Conservation (phyloP, 92 coral and sea anemone genomes). For the Blastomussa wellsi region DNA sequence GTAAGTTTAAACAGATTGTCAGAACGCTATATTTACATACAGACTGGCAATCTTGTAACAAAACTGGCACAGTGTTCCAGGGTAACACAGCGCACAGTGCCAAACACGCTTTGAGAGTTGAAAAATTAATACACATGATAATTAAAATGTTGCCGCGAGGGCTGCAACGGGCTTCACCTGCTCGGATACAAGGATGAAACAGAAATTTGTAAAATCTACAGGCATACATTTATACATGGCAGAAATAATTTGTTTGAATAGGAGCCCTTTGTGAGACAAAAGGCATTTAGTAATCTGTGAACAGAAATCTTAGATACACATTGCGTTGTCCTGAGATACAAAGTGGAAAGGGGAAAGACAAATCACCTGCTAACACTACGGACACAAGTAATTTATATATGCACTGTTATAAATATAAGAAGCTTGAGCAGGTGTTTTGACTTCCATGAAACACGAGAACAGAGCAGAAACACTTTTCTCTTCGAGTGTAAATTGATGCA, state of each 20-base stretch:
- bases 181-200: neutral
- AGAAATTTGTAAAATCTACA: neutral
- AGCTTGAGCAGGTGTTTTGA: conserved; percentile 14
- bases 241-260: neutral
- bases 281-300: neutral
- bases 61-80: neutral
- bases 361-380: neutral
- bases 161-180: neutral
- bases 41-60: neutral
- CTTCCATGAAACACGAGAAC: neutral
- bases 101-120: neutral
- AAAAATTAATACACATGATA: neutral
- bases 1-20: neutral
- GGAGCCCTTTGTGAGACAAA: neutral
- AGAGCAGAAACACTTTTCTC: conserved; percentile 24
- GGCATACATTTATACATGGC: neutral
- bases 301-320: neutral
- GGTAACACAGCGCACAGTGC: neutral
- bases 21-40: neutral
- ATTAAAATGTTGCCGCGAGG: neutral
- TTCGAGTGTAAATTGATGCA: neutral
- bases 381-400: neutral
- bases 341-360: neutral
- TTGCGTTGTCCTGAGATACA: neutral
- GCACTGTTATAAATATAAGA: neutral